phyloP scores from a whole-genome alignment of 2,888 invertebrate genomes.

The Lymantria monacha region DNA sequence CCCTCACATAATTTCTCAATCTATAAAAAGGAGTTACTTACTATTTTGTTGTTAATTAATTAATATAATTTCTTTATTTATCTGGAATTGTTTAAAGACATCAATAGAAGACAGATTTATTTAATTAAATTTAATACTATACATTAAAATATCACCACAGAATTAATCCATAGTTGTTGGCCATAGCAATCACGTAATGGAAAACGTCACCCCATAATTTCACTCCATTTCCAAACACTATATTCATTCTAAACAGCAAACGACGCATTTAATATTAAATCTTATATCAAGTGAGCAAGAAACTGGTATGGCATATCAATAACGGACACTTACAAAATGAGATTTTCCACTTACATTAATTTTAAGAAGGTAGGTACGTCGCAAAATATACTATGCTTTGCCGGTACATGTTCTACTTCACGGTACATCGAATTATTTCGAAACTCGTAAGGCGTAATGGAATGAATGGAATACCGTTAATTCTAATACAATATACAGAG shows the following conservation, averaged over 20 bases:
- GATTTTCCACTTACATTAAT: constrained; percentile 16
- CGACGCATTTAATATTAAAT: constrained; percentile 15
- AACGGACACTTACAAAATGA: constrained; percentile 6
- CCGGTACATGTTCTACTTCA: constrained; percentile 8
- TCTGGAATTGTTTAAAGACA: too few relatives aligned
- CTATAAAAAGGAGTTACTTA: too few relatives aligned
- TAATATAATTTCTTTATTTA: too few relatives aligned
- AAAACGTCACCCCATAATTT: constrained; percentile 25
- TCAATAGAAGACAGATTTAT: neutral
- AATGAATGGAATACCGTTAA: constrained; percentile 1
- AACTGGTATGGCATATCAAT: constrained; percentile 10
- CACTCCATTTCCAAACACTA: constrained; percentile 22
- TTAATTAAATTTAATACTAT: neutral
- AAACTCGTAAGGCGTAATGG: neutral
- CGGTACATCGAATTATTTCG: constrained; percentile 4
- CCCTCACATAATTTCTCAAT: too few relatives aligned
- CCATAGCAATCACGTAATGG: constrained; percentile 31
- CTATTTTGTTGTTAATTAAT: too few relatives aligned
- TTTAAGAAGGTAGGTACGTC: constrained; percentile 10
- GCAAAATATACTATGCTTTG: constrained; percentile 11
- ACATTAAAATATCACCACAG: neutral
- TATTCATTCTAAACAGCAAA: constrained; percentile 5
- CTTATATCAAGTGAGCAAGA: constrained; percentile 16
- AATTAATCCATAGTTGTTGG: constrained; percentile 3
- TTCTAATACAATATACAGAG: neutral